A percentile compares a stretch with the other conserved stretches of the same genome.
Conservation (phyloP, 2,888 invertebrate species). For the Chironomus riparius region DNA sequence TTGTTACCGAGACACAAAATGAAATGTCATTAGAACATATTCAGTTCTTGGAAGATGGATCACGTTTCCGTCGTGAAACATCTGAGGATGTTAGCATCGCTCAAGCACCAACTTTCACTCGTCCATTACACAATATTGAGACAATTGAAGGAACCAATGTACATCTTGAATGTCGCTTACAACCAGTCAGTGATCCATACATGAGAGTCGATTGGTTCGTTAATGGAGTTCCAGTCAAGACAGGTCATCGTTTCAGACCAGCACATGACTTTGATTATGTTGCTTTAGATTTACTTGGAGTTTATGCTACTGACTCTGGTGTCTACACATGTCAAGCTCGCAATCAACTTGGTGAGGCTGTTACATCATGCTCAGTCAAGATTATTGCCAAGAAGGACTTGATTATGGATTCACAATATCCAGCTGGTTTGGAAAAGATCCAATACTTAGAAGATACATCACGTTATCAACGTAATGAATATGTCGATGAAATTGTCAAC, state of each 20-base stretch:
- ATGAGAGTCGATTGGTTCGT: conserved; percentile 96
- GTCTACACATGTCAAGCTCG: conserved; percentile 92
- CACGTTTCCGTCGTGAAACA: conserved; percentile 58
- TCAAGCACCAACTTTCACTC: conserved; percentile 80
- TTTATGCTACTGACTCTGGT: conserved; percentile 95
- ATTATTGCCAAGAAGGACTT: conserved; percentile 84
- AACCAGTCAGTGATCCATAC: conserved; percentile 82
- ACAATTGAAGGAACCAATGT: conserved; percentile 86
- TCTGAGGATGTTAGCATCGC: conserved; percentile 74
- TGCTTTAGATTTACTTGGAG: conserved; percentile 88
- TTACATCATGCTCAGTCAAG: conserved; percentile 82
- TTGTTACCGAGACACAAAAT: conserved; percentile 83
- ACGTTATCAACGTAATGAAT: conserved; percentile 71
- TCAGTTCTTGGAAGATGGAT: conserved; percentile 75
- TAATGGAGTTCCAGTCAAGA: conserved; percentile 84
- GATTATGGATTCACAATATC: conserved; percentile 80
- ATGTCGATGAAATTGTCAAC: conserved; percentile 73
- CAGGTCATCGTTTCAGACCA: conserved; percentile 89
- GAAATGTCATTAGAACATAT: conserved; percentile 89
- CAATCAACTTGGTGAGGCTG: conserved; percentile 89
- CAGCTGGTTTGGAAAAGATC: conserved; percentile 84
- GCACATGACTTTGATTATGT: conserved; percentile 97
- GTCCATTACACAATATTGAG: conserved; percentile 80
- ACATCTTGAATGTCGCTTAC: conserved; percentile 82
- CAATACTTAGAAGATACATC: conserved; percentile 83